Percentiles rank a stretch among this genome's conserved stretches.
These are phyloP conservation scores for Leptinotarsa haldemani DNA, from an alignment of 2,888 invertebrate genomes.

Conservation along the genomic window DNA sequence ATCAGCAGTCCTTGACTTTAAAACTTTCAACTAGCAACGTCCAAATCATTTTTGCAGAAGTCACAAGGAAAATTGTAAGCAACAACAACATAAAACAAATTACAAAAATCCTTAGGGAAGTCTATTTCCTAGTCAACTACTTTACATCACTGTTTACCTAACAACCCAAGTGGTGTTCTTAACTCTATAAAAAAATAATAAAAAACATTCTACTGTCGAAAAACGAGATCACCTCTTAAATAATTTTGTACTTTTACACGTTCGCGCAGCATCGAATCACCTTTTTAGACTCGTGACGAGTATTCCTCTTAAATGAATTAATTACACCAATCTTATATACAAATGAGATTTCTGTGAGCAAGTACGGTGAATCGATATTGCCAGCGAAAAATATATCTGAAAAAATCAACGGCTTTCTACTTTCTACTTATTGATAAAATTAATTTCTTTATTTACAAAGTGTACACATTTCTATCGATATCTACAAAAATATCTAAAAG, in stretches of 20 bases:
- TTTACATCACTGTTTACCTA: conserved; percentile 44
- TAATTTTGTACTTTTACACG: conserved; percentile 64
- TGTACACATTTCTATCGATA: conserved; percentile 50
- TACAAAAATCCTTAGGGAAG: conserved; percentile 41
- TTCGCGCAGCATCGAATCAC: conserved; percentile 48
- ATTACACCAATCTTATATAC: conserved; percentile 37
- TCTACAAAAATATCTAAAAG: conserved; percentile 47
- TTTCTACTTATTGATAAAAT: conserved; percentile 51
- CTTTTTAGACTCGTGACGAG: conserved; percentile 31
- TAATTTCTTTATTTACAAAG: conserved; percentile 53
- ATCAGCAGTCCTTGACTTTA: conserved; percentile 29
- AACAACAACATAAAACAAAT: conserved; percentile 43
- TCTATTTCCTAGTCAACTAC: conserved; percentile 43
- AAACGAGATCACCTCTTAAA: conserved; percentile 65
- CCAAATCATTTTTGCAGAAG: conserved; percentile 23
- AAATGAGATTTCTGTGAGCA: conserved; percentile 47
- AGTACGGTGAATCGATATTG: conserved; percentile 47
- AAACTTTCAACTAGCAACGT: conserved; percentile 18
- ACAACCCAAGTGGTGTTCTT: conserved; percentile 50
- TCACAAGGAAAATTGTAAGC: conserved; percentile 39
- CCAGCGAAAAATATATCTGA: conserved; percentile 36
- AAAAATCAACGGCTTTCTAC: conserved; percentile 54
- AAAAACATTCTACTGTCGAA: conserved; percentile 58
- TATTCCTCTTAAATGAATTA: conserved; percentile 33
- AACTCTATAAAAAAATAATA: conserved; percentile 54